These are phyloP conservation scores for Zalophus californianus DNA, from an alignment of 2,797 vertebrate genomes.

Conservation along the genomic window DNA sequence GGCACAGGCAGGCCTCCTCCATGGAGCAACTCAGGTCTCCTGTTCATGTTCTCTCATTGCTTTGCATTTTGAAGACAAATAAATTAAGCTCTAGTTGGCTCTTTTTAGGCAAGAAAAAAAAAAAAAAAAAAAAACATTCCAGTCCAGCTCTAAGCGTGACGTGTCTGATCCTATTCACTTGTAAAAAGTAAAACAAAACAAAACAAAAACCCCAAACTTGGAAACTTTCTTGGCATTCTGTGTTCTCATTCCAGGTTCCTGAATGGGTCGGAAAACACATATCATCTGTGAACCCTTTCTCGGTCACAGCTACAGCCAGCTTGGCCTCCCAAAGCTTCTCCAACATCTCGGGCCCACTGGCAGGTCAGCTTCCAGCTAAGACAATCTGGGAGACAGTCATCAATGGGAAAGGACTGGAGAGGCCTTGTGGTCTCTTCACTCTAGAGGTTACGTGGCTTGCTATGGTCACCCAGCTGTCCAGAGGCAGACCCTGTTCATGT, in stretches of 20 bases:
- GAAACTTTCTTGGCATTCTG: conserved; percentile 7
- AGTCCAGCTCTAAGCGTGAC: neutral
- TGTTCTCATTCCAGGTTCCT: neutral
- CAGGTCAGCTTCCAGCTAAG: neutral
- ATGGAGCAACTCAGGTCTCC: neutral
- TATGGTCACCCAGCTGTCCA: neutral
- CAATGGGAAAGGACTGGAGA: neutral
- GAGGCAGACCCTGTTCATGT: neutral
- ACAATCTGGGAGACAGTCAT: neutral
- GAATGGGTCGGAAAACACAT: neutral
- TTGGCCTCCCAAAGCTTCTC: neutral
- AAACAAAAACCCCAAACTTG: neutral
- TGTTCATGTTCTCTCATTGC: neutral
- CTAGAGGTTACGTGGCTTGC: neutral
- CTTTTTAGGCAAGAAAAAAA: conserved; percentile 42
- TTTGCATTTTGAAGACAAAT: conserved; percentile 14
- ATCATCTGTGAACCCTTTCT: neutral
- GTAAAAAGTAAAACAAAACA: conserved; percentile 27
- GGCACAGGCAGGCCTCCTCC: neutral
- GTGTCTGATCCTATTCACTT: conserved; percentile 58
- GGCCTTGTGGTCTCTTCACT: neutral
- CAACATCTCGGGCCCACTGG: neutral
- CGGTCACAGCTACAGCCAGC: neutral
- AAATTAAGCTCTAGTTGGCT: conserved; percentile 57
- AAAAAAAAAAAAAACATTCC: neutral